Conservation (phyloP, 1,140 invertebrate genomes). For the Cydia pomonella region DNA sequence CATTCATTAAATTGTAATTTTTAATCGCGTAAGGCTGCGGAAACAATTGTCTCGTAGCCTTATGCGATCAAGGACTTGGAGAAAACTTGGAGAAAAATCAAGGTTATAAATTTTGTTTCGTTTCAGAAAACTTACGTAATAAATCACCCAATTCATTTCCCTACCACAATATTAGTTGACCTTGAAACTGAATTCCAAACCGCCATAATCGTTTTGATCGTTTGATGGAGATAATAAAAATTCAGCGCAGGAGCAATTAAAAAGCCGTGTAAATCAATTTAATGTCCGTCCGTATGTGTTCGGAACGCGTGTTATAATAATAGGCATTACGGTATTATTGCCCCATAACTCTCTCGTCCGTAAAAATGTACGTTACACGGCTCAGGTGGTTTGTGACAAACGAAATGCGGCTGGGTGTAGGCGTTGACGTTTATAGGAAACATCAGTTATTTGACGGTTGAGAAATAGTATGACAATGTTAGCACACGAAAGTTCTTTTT, state of each 20-base stretch:
- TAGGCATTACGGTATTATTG: conserved; percentile 28
- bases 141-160: neutral
- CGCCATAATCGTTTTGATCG: neutral
- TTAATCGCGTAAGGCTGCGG: too few species aligned
- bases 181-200: neutral
- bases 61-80: too few species aligned
- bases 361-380: neutral
- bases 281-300: conserved; percentile 14
- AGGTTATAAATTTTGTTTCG: too few species aligned
- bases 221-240: conserved; percentile 18
- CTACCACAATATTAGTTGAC: neutral
- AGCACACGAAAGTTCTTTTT: too few species aligned
- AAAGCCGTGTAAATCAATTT: conserved; percentile 31
- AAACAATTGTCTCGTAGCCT: too few species aligned
- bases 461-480: too few species aligned
- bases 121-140: neutral
- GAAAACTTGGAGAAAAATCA: too few species aligned
- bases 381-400: neutral
- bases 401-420: too few species aligned
- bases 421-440: too few species aligned
- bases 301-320: conserved; percentile 26
- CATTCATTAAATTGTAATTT: too few species aligned
- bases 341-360: conserved; percentile 11
- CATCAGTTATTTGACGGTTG: too few species aligned
- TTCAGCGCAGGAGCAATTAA: conserved; percentile 2